Evolutionary conservation across 2,797 vertebrate genomes (phyloP).

Genomic region (Diglossa cyanea): DNA sequence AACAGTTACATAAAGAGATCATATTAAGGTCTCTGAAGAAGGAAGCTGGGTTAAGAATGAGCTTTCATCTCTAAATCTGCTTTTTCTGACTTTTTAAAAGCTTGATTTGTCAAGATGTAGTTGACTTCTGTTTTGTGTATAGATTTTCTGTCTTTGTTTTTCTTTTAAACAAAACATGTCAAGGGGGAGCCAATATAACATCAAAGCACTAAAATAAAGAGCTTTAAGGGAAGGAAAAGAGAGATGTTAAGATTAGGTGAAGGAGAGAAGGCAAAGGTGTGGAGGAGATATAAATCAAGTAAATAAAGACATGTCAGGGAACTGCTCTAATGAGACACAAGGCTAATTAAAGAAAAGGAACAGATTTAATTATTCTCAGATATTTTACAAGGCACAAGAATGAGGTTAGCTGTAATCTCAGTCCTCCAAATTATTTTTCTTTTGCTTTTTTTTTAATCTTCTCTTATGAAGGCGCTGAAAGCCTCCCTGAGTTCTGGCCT

Average conservation of each 20-base stretch:
- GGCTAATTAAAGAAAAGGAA: constrained; percentile 50
- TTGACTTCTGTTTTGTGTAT: constrained; percentile 40
- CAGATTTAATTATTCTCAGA: constrained; percentile 30
- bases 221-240: constrained; percentile 52
- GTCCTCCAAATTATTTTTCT: neutral
- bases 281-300: constrained; percentile 39
- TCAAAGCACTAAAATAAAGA: constrained; percentile 56
- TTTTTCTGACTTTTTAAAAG: constrained; percentile 54
- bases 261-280: constrained; percentile 54
- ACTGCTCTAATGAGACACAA: constrained; percentile 26
- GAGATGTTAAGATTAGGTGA: constrained; percentile 61
- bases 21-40: constrained; percentile 62
- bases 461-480: neutral
- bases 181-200: constrained; percentile 12
- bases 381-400: neutral
- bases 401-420: neutral
- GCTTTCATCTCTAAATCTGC: constrained; percentile 64
- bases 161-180: constrained; percentile 21
- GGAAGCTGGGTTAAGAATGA: constrained; percentile 58
- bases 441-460: neutral
- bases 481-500: neutral
- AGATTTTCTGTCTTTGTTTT: constrained; percentile 59
- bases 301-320: constrained; percentile 43
- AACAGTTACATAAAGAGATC: constrained; percentile 64
- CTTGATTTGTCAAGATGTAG: constrained; percentile 58